Evolutionary conservation across 2,113 vertebrate species (phyloP).

Genomic region (Telmatochromis brachygnathus): DNA sequence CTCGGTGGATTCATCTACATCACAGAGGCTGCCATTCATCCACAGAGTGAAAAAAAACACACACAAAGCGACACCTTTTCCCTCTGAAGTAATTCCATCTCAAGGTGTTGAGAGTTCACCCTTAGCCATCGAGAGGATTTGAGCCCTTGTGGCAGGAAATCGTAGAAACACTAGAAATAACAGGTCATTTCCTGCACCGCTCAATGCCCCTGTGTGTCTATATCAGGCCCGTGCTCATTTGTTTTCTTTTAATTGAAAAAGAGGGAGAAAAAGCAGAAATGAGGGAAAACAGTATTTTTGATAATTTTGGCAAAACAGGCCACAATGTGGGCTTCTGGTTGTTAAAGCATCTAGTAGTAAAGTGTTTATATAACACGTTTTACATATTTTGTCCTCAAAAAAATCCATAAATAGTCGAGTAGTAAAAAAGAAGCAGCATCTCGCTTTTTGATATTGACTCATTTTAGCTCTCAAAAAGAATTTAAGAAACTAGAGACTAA

Average conservation of each 20-base stretch:
- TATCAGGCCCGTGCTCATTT: constrained; percentile 21
- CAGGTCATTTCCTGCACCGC: constrained; percentile 56
- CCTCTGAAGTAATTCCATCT: constrained; percentile 21
- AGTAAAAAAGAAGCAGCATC: not conserved
- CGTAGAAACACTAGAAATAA: constrained; percentile 48
- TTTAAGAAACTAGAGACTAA: not conserved
- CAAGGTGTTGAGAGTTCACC: constrained; percentile 36
- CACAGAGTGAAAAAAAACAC: not conserved
- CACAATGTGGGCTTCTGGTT: not conserved
- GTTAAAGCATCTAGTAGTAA: not conserved
- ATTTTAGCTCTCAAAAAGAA: constrained; percentile 19
- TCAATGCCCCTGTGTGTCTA: constrained; percentile 37
- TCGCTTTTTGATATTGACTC: not conserved
- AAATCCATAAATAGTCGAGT: not conserved
- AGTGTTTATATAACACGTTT: not conserved
- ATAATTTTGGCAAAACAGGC: not conserved
- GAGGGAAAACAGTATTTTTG: constrained; percentile 17
- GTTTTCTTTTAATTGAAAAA: constrained; percentile 64
- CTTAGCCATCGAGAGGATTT: constrained; percentile 22
- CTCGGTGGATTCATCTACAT: not conserved
- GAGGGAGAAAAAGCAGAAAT: constrained; percentile 3
- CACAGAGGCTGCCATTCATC: not conserved
- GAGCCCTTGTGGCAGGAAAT: constrained; percentile 47
- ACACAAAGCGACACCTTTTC: constrained; percentile 9
- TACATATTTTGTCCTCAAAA: not conserved